These are phyloP conservation scores for Camponotus fellah DNA, from an alignment of 2,888 invertebrate species.

Conservation along the genomic window DNA sequence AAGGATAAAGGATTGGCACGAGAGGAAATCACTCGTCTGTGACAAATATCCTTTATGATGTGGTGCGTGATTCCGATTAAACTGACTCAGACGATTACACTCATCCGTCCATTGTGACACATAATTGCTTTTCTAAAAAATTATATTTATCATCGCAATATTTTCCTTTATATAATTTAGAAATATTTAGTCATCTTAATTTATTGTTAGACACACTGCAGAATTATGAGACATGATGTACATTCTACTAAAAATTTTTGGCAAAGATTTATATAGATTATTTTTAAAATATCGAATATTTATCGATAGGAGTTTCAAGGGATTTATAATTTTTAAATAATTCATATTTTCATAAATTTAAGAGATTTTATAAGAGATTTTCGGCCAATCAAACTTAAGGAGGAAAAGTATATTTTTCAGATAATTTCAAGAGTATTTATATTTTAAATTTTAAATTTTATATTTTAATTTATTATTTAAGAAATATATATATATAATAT, in stretches of 20 bases:
- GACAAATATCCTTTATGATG: slow-evolving; percentile 68
- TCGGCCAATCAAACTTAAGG: neutral
- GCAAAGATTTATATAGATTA: too few species aligned
- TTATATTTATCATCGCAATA: neutral
- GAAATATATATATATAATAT: neutral
- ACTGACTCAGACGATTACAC: slow-evolving; percentile 14
- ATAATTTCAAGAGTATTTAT: neutral
- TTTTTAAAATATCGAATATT: neutral
- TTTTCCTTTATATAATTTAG: neutral
- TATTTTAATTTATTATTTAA: slow-evolving; percentile 6
- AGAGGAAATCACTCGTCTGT: slow-evolving; percentile 40
- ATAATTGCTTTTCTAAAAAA: neutral
- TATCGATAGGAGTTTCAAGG: neutral
- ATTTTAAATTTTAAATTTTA: slow-evolving; percentile 5
- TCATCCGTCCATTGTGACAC: slow-evolving; percentile 9
- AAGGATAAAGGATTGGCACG: slow-evolving; percentile 53
- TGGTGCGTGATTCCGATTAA: slow-evolving; percentile 69
- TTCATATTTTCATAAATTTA: neutral
- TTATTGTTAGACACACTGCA: neutral
- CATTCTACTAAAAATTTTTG: neutral
- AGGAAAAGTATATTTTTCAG: neutral
- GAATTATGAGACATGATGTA: neutral
- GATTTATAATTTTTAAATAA: neutral
- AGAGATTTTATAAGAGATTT: neutral
- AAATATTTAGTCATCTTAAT: neutral